Evolutionary conservation across 2,888 invertebrate species (phyloP), one percentile per base, ranked within the genome.

Genomic region (Hemithea aestivaria): DNA sequence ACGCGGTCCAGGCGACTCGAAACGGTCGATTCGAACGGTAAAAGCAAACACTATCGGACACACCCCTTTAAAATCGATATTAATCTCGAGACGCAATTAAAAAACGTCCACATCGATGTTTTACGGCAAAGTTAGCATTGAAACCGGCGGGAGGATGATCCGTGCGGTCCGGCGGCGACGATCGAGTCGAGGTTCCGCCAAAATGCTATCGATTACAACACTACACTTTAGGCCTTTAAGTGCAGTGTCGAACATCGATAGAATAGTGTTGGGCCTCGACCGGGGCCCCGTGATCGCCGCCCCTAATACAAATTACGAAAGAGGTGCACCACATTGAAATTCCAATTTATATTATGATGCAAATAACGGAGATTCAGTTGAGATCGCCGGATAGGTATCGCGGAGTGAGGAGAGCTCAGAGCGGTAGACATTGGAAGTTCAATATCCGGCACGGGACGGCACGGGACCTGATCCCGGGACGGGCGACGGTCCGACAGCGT

Each of bases 171-270:
- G 46, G 38, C 62, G 81, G 77, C 73, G 73, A 72, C 74, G 74
- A 63, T 72, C 76, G 65, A 69, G 66, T 76, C 71, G 73, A 73
- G 66, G 62, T 65, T 65, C 71, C 71, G 53, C 58, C 73, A 77
- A 66, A 73, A 77, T 81, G 72, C 69, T 56, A 71, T 55, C 71
- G 75, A 69, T 81, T 77, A 64, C 76, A 65, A 55, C 75, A 74
- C 79, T 82, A 70, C 68, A 65, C 81, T 83, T 83, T 79, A 84
- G 87, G 87, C 87, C 87, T 82, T 83, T 80, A 83, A 84, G 72
- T 57, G 70, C 72, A 68, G 74, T 71, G 73, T 58, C 66, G 78
- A 71, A 80, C 70, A 49, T 67, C 79, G 67, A 67, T 61, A 58
- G 66, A 76, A 77, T 66, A 70, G 65, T 74, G 74, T 63, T 52